Evolutionary conservation across 1,140 invertebrate species (phyloP).

Genomic region (Cydia splendana): DNA sequence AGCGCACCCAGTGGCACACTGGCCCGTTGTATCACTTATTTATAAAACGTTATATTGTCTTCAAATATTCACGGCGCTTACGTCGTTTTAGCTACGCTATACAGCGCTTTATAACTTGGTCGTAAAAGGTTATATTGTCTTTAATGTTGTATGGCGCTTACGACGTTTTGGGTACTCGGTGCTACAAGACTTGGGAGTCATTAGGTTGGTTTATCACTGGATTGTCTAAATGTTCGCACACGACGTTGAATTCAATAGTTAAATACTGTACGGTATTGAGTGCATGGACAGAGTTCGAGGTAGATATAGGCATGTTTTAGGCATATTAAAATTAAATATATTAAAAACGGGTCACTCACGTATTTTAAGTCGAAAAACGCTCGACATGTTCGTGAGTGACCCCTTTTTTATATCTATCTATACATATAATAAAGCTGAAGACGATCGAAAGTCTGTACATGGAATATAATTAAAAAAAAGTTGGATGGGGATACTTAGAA

Average conservation of each 20-base stretch:
- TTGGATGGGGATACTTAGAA: too few relatives aligned
- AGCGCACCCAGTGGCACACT: slow-evolving; percentile 31
- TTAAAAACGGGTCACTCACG: too few relatives aligned
- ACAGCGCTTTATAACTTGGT: neutral
- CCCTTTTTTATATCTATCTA: too few relatives aligned
- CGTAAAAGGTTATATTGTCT: neutral
- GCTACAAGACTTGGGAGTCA: neutral
- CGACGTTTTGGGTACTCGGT: neutral
- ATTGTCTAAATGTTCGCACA: slow-evolving; percentile 21
- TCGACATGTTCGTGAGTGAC: too few relatives aligned
- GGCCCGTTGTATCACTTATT: neutral
- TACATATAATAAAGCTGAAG: too few relatives aligned
- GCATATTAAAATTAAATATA: too few relatives aligned
- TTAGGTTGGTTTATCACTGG: slow-evolving; percentile 27
- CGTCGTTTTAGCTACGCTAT: neutral
- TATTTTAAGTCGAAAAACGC: too few relatives aligned
- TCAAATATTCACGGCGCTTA: neutral
- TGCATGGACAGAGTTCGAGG: neutral
- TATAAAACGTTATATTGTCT: neutral
- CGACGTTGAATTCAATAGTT: neutral
- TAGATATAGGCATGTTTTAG: too few relatives aligned
- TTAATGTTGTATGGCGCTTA: neutral
- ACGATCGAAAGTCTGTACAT: too few relatives aligned
- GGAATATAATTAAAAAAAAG: too few relatives aligned
- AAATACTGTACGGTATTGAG: neutral